A percentile compares a stretch with the other conserved stretches of the same genome.
phyloP scores from a whole-genome alignment of 1,140 invertebrate genomes.

The Drosophila lini region DNA sequence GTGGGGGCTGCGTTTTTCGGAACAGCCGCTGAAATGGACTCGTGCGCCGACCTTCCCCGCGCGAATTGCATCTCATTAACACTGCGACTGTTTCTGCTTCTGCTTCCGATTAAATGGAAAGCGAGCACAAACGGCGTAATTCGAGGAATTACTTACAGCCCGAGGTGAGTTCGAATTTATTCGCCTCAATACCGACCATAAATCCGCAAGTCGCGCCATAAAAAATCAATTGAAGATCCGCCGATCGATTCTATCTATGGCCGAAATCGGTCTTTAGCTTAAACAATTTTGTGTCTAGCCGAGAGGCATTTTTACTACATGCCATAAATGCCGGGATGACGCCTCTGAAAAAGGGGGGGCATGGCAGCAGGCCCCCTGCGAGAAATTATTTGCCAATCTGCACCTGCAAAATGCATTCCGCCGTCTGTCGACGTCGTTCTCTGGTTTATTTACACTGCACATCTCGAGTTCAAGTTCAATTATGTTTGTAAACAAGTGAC shows the following conservation, averaged over 20 bases:
- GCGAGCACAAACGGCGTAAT: slow-evolving; percentile 12
- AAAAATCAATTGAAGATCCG: slow-evolving; percentile 39
- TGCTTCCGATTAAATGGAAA: slow-evolving; percentile 56
- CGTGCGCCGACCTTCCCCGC: slow-evolving; percentile 23
- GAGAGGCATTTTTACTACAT: slow-evolving; percentile 48
- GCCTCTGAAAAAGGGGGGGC: slow-evolving; percentile 7
- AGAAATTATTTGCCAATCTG: slow-evolving; percentile 75
- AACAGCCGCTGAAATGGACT: slow-evolving; percentile 13
- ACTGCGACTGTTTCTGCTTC: slow-evolving; percentile 51
- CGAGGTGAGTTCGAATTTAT: slow-evolving; percentile 27
- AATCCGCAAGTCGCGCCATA: slow-evolving; percentile 19
- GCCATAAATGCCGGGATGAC: slow-evolving; percentile 60
- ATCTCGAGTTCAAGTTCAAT: slow-evolving; percentile 43
- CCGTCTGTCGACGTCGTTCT: slow-evolving; percentile 1
- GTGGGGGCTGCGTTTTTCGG: slow-evolving; percentile 19
- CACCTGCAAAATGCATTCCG: slow-evolving; percentile 64
- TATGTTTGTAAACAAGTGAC: slow-evolving; percentile 12
- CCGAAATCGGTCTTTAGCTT: slow-evolving; percentile 24
- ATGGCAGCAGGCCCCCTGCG: slow-evolving; percentile 14
- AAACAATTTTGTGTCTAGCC: slow-evolving; percentile 39
- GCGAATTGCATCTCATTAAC: slow-evolving; percentile 52
- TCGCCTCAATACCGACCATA: slow-evolving; percentile 15
- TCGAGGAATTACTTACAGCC: slow-evolving; percentile 8
- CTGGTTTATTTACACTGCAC: slow-evolving; percentile 36
- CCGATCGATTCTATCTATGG: slow-evolving; percentile 1